A percentile compares a stretch with the other conserved stretches of the same genome.
phyloP scores from a whole-genome alignment of 2,888 invertebrate genomes.

The Drosophila mimetica region DNA sequence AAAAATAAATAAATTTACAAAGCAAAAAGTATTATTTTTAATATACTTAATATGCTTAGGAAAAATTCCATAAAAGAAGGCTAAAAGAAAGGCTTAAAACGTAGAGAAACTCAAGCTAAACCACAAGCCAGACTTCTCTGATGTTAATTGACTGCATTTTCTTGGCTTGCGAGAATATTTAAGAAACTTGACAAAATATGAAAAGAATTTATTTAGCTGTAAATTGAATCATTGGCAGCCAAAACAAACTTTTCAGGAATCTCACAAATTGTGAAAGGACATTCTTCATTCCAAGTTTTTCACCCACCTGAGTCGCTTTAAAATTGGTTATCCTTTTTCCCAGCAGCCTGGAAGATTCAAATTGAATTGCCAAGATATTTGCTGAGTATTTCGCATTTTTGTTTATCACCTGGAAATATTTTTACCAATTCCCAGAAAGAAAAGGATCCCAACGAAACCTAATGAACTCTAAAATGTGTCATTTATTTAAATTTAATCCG shows the following conservation, averaged over 20 bases:
- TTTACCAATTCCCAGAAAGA: not conserved
- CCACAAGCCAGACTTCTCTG: not conserved
- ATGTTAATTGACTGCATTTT: not conserved
- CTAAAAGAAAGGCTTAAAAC: not conserved
- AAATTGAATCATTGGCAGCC: not conserved
- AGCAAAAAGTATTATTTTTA: too few species aligned
- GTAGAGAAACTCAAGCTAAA: not conserved
- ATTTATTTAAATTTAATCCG: not conserved
- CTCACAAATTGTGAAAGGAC: not conserved
- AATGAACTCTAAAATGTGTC: not conserved
- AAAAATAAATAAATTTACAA: too few species aligned
- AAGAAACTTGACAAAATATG: not conserved
- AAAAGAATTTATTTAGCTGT: not conserved
- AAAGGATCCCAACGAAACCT: not conserved
- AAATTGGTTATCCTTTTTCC: too few species aligned
- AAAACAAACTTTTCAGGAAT: constrained; percentile 2
- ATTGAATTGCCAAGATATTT: constrained; percentile 1
- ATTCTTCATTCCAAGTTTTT: not conserved
- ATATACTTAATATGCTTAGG: too few species aligned
- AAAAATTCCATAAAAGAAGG: not conserved
- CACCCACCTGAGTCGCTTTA: too few species aligned
- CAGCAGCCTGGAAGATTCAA: not conserved
- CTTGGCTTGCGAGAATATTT: not conserved
- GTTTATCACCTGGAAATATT: not conserved
- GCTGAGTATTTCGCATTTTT: not conserved